Evolutionary conservation across 2,797 vertebrate genomes (phyloP).

Genomic region (Muscicapa comitata): DNA sequence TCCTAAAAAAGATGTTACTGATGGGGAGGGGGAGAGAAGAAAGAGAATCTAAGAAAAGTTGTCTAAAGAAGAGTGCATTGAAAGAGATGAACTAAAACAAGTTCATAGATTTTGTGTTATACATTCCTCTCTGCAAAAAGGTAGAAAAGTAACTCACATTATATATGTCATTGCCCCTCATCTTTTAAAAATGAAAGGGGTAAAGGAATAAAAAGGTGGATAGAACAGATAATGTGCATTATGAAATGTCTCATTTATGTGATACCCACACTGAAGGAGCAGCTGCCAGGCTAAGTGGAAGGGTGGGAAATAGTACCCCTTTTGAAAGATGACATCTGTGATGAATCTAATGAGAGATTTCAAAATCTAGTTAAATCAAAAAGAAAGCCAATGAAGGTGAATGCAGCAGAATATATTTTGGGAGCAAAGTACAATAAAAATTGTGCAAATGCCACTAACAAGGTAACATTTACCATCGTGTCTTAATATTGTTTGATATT

Average conservation of each 20-base stretch:
- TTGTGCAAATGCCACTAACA: slow-evolving; percentile 56
- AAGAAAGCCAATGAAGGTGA: not conserved
- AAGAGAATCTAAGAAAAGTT: not conserved
- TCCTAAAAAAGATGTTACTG: not conserved
- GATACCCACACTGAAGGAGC: not conserved
- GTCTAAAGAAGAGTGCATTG: not conserved
- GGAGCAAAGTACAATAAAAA: slow-evolving; percentile 35
- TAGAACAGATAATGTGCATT: not conserved
- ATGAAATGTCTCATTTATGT: not conserved
- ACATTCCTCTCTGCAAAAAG: not conserved
- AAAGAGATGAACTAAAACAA: not conserved
- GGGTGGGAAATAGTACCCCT: not conserved
- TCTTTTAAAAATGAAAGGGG: not conserved
- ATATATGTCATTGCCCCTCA: not conserved
- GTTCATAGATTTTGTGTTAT: not conserved
- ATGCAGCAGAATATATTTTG: not conserved
- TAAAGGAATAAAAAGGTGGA: not conserved
- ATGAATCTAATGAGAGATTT: not conserved
- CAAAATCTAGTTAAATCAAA: not conserved
- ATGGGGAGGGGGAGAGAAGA: not conserved
- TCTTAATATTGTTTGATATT: slow-evolving; percentile 46
- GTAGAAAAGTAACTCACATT: not conserved
- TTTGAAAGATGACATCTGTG: not conserved
- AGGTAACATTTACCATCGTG: slow-evolving; percentile 30
- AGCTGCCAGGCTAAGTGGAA: not conserved